A percentile compares a stretch with the other conserved stretches of the same genome.
Evolutionary conservation across 2,797 vertebrate species (phyloP).

Genomic region (Chiroxiphia lanceolata): DNA sequence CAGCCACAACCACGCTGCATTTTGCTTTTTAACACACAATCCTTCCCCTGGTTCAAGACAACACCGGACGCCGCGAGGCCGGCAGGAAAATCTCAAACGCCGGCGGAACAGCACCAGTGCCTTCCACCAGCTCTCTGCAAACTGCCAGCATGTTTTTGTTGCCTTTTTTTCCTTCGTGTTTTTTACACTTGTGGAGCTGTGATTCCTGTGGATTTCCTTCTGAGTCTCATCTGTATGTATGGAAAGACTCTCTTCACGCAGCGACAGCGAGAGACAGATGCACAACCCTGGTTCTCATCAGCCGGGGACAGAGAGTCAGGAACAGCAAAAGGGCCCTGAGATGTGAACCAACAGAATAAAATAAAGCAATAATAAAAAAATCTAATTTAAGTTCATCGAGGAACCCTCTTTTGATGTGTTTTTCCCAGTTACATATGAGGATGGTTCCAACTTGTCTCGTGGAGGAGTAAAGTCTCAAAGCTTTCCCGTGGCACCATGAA

Average conservation of each 20-base stretch:
- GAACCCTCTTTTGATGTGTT: neutral
- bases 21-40: neutral
- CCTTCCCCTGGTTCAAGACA: neutral
- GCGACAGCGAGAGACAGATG: neutral
- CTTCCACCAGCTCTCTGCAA: neutral
- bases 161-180: neutral
- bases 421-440: neutral
- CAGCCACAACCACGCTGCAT: rapidly evolving
- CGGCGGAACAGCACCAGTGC: neutral
- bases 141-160: neutral
- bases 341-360: neutral
- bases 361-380: neutral
- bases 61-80: rapidly evolving
- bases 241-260: neutral
- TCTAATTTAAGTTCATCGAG: neutral
- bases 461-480: neutral
- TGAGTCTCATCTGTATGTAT: neutral
- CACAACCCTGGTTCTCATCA: neutral
- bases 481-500: neutral
- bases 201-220: neutral
- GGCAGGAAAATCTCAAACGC: neutral
- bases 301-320: neutral
- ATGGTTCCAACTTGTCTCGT: neutral
- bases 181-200: neutral
- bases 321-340: neutral